Conservation (phyloP, 2,113 vertebrate genomes). For the Lepisosteus osseus region DNA sequence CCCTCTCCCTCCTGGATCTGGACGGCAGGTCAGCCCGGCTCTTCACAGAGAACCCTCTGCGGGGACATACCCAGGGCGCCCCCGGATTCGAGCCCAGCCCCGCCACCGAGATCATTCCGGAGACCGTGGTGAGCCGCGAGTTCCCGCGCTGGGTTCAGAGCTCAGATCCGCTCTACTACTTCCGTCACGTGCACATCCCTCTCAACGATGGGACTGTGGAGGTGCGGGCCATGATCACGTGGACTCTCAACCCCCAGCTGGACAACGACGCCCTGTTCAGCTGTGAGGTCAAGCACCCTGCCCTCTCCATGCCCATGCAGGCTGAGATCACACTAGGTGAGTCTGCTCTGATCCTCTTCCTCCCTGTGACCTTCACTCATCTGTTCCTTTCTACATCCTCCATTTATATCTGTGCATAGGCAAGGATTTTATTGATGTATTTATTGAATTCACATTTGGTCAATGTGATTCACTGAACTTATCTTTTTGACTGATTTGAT, state of each 20-base stretch:
- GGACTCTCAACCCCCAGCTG: slow-evolving; percentile 88
- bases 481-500: no score
- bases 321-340: slow-evolving; percentile 87
- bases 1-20: slow-evolving; percentile 66
- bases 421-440: no score
- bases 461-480: no score
- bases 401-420: no score
- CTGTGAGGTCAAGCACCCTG: slow-evolving; percentile 92
- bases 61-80: slow-evolving; percentile 50
- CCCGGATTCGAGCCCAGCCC: slow-evolving; percentile 52
- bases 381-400: no score
- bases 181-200: slow-evolving; percentile 70
- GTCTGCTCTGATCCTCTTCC: slow-evolving; percentile 29
- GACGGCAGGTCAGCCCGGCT: slow-evolving; percentile 48
- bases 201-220: slow-evolving; percentile 80
- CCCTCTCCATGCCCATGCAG: slow-evolving; percentile 95
- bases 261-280: slow-evolving; percentile 93
- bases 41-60: slow-evolving; percentile 64
- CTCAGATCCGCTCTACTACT: slow-evolving; percentile 80
- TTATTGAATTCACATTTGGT: no score
- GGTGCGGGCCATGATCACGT: slow-evolving; percentile 83
- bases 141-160: slow-evolving; percentile 91
- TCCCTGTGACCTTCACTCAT: no score
- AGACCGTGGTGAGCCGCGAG: slow-evolving; percentile 88
- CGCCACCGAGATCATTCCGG: slow-evolving; percentile 77